These are phyloP conservation scores for Pelvicachromis taeniatus DNA, from an alignment of 2,113 vertebrate species.

Conservation along the genomic window DNA sequence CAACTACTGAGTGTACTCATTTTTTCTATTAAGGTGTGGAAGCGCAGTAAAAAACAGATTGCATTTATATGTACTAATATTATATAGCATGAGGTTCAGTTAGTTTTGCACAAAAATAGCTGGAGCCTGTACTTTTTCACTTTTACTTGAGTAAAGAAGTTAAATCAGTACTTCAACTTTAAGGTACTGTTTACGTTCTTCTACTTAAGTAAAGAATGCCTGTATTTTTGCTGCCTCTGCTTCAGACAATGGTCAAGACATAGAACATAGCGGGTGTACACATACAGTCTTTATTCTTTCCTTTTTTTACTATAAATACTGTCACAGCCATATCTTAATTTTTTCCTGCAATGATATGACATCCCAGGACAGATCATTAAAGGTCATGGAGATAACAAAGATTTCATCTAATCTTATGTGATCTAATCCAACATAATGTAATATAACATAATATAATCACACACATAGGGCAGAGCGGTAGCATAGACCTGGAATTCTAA, in stretches of 20 bases:
- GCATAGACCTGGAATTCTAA: constrained; percentile 4
- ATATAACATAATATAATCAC: constrained; percentile 49
- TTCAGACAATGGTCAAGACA: background rate
- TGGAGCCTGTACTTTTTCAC: background rate
- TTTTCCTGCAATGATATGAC: background rate
- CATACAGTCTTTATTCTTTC: background rate
- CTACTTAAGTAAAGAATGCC: background rate
- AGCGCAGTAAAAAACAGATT: background rate
- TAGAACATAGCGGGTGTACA: background rate
- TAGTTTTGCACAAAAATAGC: background rate
- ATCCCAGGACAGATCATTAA: constrained; percentile 13
- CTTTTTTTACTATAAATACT: background rate
- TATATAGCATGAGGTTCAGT: background rate
- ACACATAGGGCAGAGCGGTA: background rate
- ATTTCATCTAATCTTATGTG: constrained; percentile 34
- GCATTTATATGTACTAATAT: background rate
- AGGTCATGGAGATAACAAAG: constrained; percentile 40
- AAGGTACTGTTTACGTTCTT: background rate
- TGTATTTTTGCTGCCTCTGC: background rate
- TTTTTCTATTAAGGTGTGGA: background rate
- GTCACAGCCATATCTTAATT: background rate
- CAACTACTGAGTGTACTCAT: background rate
- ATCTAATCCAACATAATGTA: constrained; percentile 49
- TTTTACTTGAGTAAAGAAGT: background rate
- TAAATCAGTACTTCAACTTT: background rate